Conservation (phyloP, 1,140 invertebrate species). For the Aphelenchoides avenae region DNA sequence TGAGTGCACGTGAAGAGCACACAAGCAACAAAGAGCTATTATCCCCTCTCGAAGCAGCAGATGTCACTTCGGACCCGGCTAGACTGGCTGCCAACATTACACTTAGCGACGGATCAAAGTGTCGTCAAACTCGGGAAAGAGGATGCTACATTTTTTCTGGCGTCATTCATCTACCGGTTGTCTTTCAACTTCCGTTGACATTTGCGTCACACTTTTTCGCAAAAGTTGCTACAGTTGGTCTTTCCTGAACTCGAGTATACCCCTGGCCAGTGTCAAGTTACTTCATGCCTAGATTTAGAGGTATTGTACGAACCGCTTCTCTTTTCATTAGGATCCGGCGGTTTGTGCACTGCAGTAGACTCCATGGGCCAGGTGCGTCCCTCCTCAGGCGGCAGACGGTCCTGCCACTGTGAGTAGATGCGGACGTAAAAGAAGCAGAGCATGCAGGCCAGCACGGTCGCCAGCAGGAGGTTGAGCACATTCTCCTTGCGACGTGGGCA, state of each 20-base stretch:
- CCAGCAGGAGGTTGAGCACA: conserved; percentile 19
- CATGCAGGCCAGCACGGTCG: conserved; percentile 13
- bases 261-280: conserved; percentile 2
- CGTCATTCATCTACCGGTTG: background rate
- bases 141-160: background rate
- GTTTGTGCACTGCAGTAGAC: conserved; percentile 12
- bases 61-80: conserved; percentile 1
- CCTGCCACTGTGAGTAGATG: background rate
- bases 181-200: background rate
- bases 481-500: conserved; percentile 37
- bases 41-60: no score
- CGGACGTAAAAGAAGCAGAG: conserved; percentile 16
- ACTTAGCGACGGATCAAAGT: background rate
- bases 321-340: background rate
- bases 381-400: conserved; percentile 11
- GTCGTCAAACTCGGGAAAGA: background rate
- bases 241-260: background rate
- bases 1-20: background rate
- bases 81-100: background rate
- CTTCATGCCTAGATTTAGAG: no score
- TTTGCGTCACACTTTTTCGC: background rate
- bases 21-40: background rate
- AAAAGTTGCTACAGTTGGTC: background rate
- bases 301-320: conserved; percentile 24
- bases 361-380: conserved; percentile 23